Base-by-base conservation (phyloP, 2,113 vertebrate species). In the Beaufortia kweichowensis region DNA sequence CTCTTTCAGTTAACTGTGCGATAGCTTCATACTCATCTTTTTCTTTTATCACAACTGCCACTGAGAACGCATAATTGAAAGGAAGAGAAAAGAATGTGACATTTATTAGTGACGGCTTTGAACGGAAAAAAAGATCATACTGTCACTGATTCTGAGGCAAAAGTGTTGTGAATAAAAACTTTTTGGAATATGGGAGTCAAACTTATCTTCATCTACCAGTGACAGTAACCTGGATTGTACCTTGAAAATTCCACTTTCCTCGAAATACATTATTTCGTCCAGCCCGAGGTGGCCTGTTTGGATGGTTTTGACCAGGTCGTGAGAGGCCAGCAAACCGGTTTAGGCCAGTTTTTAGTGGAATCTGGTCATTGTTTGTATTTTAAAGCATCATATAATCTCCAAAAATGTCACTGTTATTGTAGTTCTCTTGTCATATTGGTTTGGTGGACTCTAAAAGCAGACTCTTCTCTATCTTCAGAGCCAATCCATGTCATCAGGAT, bases 31-130 rank as follows among this genome's bases (percentile, higher is more conserved):
- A 60, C 79, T 69, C 24, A 33, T 59, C 39, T 73, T 72, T 77
- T 77, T 64, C 75, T 75, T 82, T 78, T 50, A 71, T 84, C 33
- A 78, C 68, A 3, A 24, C 41, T 78, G 43, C 62, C 19, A 57
- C 69, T 66, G 60, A 73, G 55, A 15, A 11, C 53, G 71, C 23
- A 78, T 84, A 68, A 84, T 78, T 75, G 65, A 62, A 50, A 41
- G 24, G 24, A 43, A 55, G 23, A 77, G 57, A 68, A 50, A 39
- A 66, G 35, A 78, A 71, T 66, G 33, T 76, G 61, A 61, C 76
- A 74, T 72, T 72, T 82, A 63, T 79, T 61, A 29, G 53, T 75
- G 75, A 75, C 46, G n/a, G 24, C 43, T 75, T 39, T 82, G 74
- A 78, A 43, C n/a, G 41, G 7, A 29, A n/a, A 53, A 56, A 67